These are phyloP conservation scores for Pteronura brasiliensis DNA, from an alignment of 2,113 vertebrate species.

Conservation along the genomic window DNA sequence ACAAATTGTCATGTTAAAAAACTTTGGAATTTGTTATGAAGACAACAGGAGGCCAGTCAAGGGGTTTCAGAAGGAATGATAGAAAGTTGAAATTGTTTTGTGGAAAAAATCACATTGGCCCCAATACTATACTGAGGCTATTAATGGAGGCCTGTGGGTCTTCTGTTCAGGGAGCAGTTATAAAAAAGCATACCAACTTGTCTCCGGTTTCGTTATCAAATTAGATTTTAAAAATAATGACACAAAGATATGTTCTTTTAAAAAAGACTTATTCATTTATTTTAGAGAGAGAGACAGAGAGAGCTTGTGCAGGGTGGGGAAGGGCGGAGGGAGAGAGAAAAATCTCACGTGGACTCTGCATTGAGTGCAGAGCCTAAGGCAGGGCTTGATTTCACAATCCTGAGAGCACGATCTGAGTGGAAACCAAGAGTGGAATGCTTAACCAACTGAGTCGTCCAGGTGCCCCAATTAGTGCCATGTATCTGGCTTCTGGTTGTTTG, in stretches of 20 bases:
- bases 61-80: not conserved
- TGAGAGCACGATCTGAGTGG: not conserved
- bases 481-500: not conserved
- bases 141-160: not conserved
- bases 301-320: not conserved
- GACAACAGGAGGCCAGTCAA: not conserved
- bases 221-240: conserved; percentile 1
- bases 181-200: not conserved
- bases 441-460: not conserved
- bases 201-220: not conserved
- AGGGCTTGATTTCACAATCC: not conserved
- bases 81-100: not conserved
- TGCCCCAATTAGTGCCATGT: not conserved
- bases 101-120: not conserved
- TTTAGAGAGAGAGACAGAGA: not conserved
- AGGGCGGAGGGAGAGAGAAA: not conserved
- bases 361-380: not conserved
- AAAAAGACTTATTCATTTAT: not conserved
- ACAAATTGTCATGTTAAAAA: not conserved
- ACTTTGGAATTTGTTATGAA: not conserved
- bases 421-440: not conserved
- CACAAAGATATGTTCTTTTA: not conserved
- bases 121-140: not conserved
- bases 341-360: not conserved
- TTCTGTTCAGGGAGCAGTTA: not conserved